Conservation (phyloP, 2,113 vertebrate genomes). For the Anguilla rostrata region DNA sequence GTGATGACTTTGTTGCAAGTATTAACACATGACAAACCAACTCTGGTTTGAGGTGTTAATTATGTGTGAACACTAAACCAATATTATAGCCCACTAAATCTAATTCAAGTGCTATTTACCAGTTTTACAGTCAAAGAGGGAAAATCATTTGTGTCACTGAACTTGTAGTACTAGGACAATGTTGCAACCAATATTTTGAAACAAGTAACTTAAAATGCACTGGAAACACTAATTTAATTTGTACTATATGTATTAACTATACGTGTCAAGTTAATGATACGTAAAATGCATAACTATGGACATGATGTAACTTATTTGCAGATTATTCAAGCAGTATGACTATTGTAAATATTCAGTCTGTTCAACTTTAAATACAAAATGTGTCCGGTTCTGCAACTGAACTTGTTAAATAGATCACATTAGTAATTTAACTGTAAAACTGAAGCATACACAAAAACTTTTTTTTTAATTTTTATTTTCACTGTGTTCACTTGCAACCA, state of each 20-base stretch:
- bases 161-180: not conserved
- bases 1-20: not conserved
- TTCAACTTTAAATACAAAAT: slow-evolving; percentile 10
- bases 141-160: not conserved
- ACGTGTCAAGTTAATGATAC: too few relatives aligned
- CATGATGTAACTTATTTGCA: too few relatives aligned
- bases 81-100: not conserved
- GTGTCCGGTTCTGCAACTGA: not conserved
- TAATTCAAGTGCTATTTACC: not conserved
- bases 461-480: too few relatives aligned
- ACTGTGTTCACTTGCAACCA: too few relatives aligned
- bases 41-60: not conserved
- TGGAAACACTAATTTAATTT: not conserved
- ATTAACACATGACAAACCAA: not conserved
- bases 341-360: not conserved
- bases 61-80: not conserved
- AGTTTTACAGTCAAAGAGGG: not conserved
- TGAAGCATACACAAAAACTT: too few relatives aligned
- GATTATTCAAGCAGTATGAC: too few relatives aligned
- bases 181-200: not conserved
- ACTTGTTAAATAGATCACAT: too few relatives aligned
- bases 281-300: too few relatives aligned
- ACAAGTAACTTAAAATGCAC: not conserved
- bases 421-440: too few relatives aligned
- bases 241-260: too few relatives aligned